Conservation (phyloP, 2,797 vertebrate genomes). For the Gallinago stenura region DNA sequence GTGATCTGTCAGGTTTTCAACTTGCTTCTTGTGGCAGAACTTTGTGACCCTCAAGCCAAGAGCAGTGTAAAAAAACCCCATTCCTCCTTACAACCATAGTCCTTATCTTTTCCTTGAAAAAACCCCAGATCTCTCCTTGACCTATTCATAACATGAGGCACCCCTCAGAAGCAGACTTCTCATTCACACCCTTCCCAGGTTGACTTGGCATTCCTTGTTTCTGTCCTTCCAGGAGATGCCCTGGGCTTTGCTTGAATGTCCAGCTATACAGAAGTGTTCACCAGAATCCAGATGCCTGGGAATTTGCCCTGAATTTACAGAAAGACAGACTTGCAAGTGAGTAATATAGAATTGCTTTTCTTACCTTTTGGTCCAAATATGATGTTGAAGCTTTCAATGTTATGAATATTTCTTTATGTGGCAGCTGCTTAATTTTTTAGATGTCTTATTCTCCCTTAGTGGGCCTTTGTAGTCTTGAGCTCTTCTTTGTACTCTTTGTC, state of each 20-base stretch:
- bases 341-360: neutral
- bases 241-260: neutral
- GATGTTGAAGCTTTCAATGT: neutral
- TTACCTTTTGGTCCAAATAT: neutral
- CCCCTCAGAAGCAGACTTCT: neutral
- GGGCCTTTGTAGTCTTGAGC: neutral
- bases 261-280: neutral
- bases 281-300: neutral
- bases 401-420: neutral
- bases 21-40: accelerated
- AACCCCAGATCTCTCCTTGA: neutral
- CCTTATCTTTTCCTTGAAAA: neutral
- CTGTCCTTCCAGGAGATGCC: neutral
- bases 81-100: neutral
- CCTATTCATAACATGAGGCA: neutral
- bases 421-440: neutral
- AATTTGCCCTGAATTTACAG: neutral
- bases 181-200: accelerated
- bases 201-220: neutral
- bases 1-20: neutral
- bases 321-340: neutral
- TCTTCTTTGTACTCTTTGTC: neutral
- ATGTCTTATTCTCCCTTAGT: neutral
- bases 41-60: neutral
- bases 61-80: accelerated